These are phyloP conservation scores for Atta texana DNA, from an alignment of 1,140 invertebrate genomes.

Conservation along the genomic window DNA sequence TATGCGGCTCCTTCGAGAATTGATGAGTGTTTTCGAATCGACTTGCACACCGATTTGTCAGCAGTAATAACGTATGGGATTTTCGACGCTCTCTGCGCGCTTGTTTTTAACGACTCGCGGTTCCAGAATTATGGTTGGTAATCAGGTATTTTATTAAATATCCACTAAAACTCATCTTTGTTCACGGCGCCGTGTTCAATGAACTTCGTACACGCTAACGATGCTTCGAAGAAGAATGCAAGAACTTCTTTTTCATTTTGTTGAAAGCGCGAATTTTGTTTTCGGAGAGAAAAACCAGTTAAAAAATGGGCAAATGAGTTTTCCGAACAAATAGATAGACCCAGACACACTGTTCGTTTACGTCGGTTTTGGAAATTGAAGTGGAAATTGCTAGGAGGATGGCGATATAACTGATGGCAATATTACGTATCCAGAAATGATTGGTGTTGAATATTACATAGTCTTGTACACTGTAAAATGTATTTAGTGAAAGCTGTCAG, in stretches of 20 bases:
- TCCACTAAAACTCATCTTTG: neutral
- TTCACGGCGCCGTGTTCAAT: neutral
- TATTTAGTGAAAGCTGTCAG: neutral
- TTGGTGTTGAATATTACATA: slow-evolving; percentile 22
- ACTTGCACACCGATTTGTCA: slow-evolving; percentile 47
- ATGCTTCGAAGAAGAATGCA: slow-evolving; percentile 31
- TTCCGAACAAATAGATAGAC: slow-evolving; percentile 26
- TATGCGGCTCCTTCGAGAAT: slow-evolving; percentile 67
- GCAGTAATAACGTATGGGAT: slow-evolving; percentile 21
- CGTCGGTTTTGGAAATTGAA: slow-evolving; percentile 42
- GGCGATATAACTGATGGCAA: slow-evolving; percentile 1
- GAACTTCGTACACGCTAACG: slow-evolving; percentile 7
- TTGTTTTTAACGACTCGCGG: slow-evolving; percentile 54
- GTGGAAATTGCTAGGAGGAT: slow-evolving; percentile 35
- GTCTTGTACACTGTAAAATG: neutral
- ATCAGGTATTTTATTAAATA: slow-evolving; percentile 39
- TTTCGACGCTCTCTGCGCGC: slow-evolving; percentile 29
- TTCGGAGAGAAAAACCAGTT: slow-evolving; percentile 35
- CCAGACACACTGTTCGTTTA: slow-evolving; percentile 5
- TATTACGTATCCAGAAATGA: slow-evolving; percentile 21
- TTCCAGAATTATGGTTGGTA: slow-evolving; percentile 30
- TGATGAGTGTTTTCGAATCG: slow-evolving; percentile 61
- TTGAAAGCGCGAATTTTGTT: slow-evolving; percentile 32
- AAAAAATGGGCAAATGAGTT: slow-evolving; percentile 56
- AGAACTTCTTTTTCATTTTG: slow-evolving; percentile 8